Evolutionary conservation across 2,113 vertebrate genomes (phyloP), one percentile per base, ranked within the genome.

Genomic region (Sinocyclocheilus rhinocerous): DNA sequence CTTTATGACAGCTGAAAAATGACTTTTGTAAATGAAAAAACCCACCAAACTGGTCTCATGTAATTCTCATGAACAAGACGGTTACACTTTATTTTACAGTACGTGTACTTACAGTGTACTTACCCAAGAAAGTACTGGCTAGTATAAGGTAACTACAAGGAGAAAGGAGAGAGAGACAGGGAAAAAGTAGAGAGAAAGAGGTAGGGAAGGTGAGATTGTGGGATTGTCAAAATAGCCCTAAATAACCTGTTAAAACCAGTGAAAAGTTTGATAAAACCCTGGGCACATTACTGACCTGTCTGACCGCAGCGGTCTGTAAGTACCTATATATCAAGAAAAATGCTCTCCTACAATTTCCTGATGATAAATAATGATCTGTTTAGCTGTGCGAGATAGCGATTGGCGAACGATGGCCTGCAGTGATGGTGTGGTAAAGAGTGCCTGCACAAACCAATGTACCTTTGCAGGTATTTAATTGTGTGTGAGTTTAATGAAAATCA

Each of bases 1-100:
- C 20, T 12, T 42, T n/a, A 42, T 73, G 70, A 73, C 70, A 73
- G 20, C 33, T 73, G 20, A 73, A 42, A 73, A 73, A 73, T 73
- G 6, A 42, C 69, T 72, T 72, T 42, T n/a, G 20, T 5, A 39
- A 22, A 39, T 72, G 4, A 48, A 48, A 42, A 72, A 72, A 39
- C 10, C 69, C 36, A 42, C 36, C 69, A 42, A 72, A 72, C 18
- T 72, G 65, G 65, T 69, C 29, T 3, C 15, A 18, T 0, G 29
- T 69, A 10, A 65, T 65, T 65, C 67, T 69, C 29, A 36, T 33
- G 26, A 7, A 69, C 29, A 67, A 7, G 13, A 67, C 5, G 36
- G 36, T 36, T 36, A 36, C 36, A 36, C 29, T 33, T 33, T 33
- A 33, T 33, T 36, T 36, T 5, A 36, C 36, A 33, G 29, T 33